Evolutionary conservation across 2,113 vertebrate genomes (phyloP), one percentile per base, ranked within the genome.

Genomic region (Hydrolagus affinis): DNA sequence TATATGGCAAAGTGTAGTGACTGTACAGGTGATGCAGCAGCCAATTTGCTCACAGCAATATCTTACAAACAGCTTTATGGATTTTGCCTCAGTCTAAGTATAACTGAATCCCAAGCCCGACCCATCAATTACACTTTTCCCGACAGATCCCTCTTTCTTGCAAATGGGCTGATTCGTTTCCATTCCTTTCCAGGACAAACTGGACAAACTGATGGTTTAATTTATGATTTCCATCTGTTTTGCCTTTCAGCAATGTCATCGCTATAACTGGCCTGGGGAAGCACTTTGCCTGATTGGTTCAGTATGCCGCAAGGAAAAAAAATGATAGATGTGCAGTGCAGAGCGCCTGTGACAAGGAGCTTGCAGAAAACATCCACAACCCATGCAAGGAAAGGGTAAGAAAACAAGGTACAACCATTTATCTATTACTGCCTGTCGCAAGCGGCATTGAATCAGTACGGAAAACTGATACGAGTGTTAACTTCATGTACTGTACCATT

Each of bases 201-300:
- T 83, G 73, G 73, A 75, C 73, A 75, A 56, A 10, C 32, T 56
- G 60, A 66, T 64, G 64, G 28, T 66, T 19, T 68, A 83, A 68
- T 68, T 83, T 32, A 83, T 80, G 64, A 68, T 83, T 83, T 83
- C 64, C 62, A 83, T 83, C 62, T 83, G 78, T 83, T 83, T 30
- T 83, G 62, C 57, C 25, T 66, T 83, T 83, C 30, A 66, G 15
- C 78, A 64, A 80, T 83, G 78, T 68, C 78, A 83, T 83, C 78
- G 66, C 17, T 66, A 14, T 83, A 83, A 83, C 66, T 83, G 32
- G 78, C 60, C 15, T 17, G 11, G 62, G 78, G 62, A 83, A 25
- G 28, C 25, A 30, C 30, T 83, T 83, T 83, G 78, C 25, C 64
- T 68, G 78, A 83, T 66, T 66, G 78, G 62, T 83, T 83, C 78